Base-by-base conservation (phyloP, 1,140 invertebrate species). In the Zaprionus gabonicus region DNA sequence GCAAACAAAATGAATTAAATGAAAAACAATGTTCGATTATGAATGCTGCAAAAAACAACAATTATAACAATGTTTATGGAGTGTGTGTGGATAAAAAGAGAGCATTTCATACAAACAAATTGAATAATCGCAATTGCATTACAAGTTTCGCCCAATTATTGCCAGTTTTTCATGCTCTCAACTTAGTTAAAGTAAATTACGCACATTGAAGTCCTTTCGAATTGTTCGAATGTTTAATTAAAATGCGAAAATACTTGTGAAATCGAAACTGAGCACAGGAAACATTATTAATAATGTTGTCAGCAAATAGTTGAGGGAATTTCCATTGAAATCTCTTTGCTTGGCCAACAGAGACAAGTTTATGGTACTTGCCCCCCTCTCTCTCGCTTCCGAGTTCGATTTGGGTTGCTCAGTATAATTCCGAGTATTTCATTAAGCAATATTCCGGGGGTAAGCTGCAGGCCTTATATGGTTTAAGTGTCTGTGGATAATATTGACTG, bases 141-240 rank as follows among this genome's bases (percentile, higher is more conserved):
- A 58, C 46, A 70, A 71, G 49, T 13, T 64, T 36, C 38, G 15
- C 31, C 34, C 34, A 53, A 49, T 57, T 70, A 69, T 57, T 2
- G 7, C 17, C 28, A 56, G 70, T 59, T 66, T 49, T 58, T n/a
- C 36, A 75, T 77, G 80, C 82, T 87, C 69, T 46, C 57, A 69
- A 80, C 82, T 82, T 73, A 69, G 53, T 87, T 68, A 20, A 82
- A 77, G 67, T 73, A 59, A 82, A 73, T 82, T 77, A 77, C 70
- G 53, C 58, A 82, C 41, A 85, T 79, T 67, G 7, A 66, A 53
- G 27, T 31, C 44, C 46, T n/a, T 53, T 25, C 36, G 9, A 71
- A 55, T 44, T 34, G 49, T 57, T 51, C 17, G 23, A 13, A 31
- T 6, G 59, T 71, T 82, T 71, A 71, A 82, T 80, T 73, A 67